Percentiles rank a stretch among this genome's conserved stretches.
Conservation (phyloP, 2,888 invertebrate species). For the Trisateles emortualis region DNA sequence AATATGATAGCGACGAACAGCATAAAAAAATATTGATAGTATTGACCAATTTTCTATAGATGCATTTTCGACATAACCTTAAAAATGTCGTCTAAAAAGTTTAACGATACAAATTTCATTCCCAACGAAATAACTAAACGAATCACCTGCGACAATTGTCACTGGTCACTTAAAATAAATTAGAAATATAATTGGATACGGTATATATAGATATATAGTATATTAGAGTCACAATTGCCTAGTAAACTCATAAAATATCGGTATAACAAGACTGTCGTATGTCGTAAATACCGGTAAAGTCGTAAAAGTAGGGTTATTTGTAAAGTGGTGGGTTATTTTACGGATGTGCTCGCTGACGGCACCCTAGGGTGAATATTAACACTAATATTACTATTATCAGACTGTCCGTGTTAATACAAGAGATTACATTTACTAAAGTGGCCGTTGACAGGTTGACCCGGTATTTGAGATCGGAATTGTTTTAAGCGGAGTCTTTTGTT, state of each 20-base stretch:
- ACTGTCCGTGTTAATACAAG: constrained; percentile 39
- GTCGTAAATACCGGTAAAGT: constrained; percentile 13
- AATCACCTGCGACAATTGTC: constrained; percentile 36
- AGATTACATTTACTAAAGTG: constrained; percentile 44
- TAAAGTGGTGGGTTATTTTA: constrained; percentile 35
- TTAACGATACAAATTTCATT: constrained; percentile 34
- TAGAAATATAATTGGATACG: constrained; percentile 51
- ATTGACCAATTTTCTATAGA: too few relatives aligned
- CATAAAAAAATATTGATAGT: too few relatives aligned
- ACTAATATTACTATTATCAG: constrained; percentile 50
- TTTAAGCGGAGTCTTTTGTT: constrained; percentile 8
- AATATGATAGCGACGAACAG: too few relatives aligned
- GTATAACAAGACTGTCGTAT: constrained; percentile 29
- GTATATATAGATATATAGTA: constrained; percentile 20
- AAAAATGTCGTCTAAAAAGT: constrained; percentile 24
- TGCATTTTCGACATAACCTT: constrained; percentile 12
- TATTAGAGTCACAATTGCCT: constrained; percentile 23
- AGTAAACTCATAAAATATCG: constrained; percentile 36
- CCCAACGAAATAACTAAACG: constrained; percentile 18
- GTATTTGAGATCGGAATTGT: constrained; percentile 20
- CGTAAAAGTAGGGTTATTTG: constrained; percentile 8
- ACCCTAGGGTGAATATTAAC: constrained; percentile 53
- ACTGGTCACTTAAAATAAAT: constrained; percentile 47
- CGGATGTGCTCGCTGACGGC: constrained; percentile 49
- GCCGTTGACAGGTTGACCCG: constrained; percentile 40